Base-by-base conservation (phyloP, 2,888 invertebrate species). In the Diarsia brunnea region DNA sequence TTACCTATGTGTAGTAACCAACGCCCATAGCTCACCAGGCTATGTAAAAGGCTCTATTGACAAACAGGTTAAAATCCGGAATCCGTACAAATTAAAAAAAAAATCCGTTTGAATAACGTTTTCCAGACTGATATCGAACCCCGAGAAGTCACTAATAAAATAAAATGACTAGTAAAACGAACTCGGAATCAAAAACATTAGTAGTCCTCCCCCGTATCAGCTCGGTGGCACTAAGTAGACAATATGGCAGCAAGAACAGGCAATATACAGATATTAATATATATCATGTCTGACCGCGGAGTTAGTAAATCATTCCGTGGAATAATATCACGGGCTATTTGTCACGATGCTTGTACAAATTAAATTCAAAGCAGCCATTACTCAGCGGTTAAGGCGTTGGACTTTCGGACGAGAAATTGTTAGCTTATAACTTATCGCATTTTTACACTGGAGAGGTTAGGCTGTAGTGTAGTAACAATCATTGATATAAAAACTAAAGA, bases 311-410 rank as follows among this genome's bases (percentile, higher is more conserved):
- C 58, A 69, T 82, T 77, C 68, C 10, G 51, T 5, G 47, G 51
- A n/a, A 69, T 77, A 65, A 74, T 68, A 64, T 68, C 47, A 65
- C 51, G 14, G 7, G 65, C 60, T 4, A 53, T 82, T 53, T 77
- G 69, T 83, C 68, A 78, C 27, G 27, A 47, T 61, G 53, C 31
- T 43, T 66, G 43, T 67, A 24, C 61, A 82, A 82, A 78, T 82
- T 82, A 47, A 82, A 78, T 78, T 78, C 53, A 49, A 47, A 66
- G 76, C 43, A 47, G 21, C n/a, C 38, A 38, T 78, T 47, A 81
- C 81, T 77, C 55, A 19, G 43, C 63, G 43, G 63, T 21, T 55
- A 43, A 81, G 38, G 27, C 21, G 27, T 16, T 14, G 45, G n/a
- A 43, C 21, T 12, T 19, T 49, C 16, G 16, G n/a, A 5, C n/a